These are phyloP conservation scores for Campoplex capitator DNA, from an alignment of 2,888 invertebrate genomes.

Conservation along the genomic window DNA sequence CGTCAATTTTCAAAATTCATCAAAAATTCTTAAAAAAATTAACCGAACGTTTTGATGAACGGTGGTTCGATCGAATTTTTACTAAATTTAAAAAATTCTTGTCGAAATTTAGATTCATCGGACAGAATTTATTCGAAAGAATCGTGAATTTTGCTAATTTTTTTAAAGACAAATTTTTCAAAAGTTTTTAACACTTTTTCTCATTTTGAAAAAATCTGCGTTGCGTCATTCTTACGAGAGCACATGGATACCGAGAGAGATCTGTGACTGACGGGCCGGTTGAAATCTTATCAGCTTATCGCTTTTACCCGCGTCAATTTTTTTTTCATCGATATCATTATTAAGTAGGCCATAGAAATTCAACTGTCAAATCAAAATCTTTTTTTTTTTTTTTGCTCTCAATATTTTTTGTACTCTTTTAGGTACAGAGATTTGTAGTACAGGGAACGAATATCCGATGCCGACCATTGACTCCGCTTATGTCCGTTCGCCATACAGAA, in stretches of 20 bases:
- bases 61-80: background rate
- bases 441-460: slow-evolving; percentile 79
- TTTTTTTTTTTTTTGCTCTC: too few species aligned
- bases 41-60: background rate
- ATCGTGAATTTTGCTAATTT: background rate
- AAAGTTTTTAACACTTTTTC: background rate
- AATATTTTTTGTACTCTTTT: background rate
- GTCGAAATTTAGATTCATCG: background rate
- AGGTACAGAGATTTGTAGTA: slow-evolving; percentile 78
- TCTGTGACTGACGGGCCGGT: background rate
- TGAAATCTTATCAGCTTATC: slow-evolving; percentile 31
- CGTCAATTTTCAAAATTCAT: background rate
- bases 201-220: background rate
- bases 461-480: slow-evolving; percentile 83
- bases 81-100: background rate
- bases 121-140: background rate
- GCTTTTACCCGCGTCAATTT: background rate
- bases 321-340: background rate
- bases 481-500: slow-evolving; percentile 78
- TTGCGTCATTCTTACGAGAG: background rate
- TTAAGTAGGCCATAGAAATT: background rate
- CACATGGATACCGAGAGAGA: background rate
- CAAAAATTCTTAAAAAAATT: background rate
- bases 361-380: background rate
- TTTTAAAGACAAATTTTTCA: background rate